phyloP scores from a whole-genome alignment of 2,113 vertebrate species.

The Gymnarchus niloticus region DNA sequence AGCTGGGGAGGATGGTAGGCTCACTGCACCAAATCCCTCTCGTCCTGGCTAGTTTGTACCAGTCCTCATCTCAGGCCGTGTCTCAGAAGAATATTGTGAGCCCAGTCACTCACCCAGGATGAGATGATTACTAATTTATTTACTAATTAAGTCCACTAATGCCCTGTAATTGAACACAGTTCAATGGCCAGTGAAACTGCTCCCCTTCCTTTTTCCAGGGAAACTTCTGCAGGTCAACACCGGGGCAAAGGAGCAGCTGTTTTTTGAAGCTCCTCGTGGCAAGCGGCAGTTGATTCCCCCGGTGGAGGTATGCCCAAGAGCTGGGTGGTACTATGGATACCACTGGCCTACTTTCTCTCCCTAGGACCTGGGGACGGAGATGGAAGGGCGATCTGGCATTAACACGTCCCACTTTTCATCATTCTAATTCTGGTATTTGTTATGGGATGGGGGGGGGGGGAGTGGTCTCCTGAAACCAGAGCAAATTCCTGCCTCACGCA shows the following conservation, averaged over 20 bases:
- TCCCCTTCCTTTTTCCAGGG: slow-evolving; percentile 56
- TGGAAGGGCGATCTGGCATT: slow-evolving; percentile 52
- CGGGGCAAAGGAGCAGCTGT: slow-evolving; percentile 92
- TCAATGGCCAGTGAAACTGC: background rate
- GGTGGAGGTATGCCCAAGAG: slow-evolving; percentile 71
- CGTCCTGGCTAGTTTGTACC: background rate
- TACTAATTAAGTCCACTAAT: background rate
- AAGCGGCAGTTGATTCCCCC: slow-evolving; percentile 84
- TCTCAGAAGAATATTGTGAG: background rate
- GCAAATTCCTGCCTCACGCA: slow-evolving; percentile 31
- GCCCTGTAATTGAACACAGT: background rate
- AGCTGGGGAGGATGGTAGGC: background rate
- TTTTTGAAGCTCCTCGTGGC: slow-evolving; percentile 95
- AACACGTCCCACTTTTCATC: slow-evolving; percentile 56
- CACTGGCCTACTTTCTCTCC: slow-evolving; percentile 40
- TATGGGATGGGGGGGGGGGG: slow-evolving; percentile 1
- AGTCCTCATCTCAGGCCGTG: background rate
- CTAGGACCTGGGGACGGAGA: slow-evolving; percentile 32
- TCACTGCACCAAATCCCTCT: too few species aligned
- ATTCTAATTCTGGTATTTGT: slow-evolving; percentile 50
- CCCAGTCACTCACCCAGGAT: background rate
- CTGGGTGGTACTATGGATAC: slow-evolving; percentile 24
- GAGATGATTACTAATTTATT: background rate
- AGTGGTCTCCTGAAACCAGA: slow-evolving; percentile 12
- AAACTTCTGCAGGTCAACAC: slow-evolving; percentile 97